Base-by-base conservation (phyloP, 35 echinoderm and acorn worm genomes). In the Apostichopus parvimensis region DNA sequence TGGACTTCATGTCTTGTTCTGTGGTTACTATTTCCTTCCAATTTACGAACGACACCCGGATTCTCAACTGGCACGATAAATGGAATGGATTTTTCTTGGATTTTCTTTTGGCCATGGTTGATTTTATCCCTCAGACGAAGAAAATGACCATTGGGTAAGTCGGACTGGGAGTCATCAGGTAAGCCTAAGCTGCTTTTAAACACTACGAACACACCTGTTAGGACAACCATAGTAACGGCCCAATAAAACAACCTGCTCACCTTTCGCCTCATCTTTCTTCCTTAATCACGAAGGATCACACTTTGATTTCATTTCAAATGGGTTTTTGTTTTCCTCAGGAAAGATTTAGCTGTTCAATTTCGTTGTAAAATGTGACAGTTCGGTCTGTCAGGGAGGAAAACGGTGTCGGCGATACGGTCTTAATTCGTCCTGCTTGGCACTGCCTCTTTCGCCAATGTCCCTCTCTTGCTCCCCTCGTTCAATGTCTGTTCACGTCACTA, bases 231-330 rank as follows among this genome's bases (percentile, higher is more conserved):
- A 15, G 57, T 87, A 23, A 87, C 8, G 20, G 53, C 54, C 85
- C 85, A 87, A 26, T 59, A 22, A 8, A 87, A 71, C 85, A 87
- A 87, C 58, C 85, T 87, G 22, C 28, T 54, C 57, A 87, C 6
- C 85, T 71, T 87, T 71, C 85, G 54, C 85, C 85, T 62, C 85
- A 87, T 87, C 85, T 18, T 87, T 87, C 85, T 68, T 87, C 18
- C 85, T 6, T 9, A 58, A 25, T 18, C 54, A 12, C 57, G 25
- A 28, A 56, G 85, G 52, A 24, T 24, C 54, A 24, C 17, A 62
- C 85, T 24, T 59, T 7, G 15, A 87, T 68, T 59, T 87, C 85
- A 87, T 87, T 22, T 87, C 57, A 25, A 58, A 24, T 26, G 13
- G 6, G 79, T 20, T 54, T 82, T 45, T 45, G 34, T 45, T 45